These are phyloP conservation scores for Dinoponera quadriceps DNA, from an alignment of 1,140 invertebrate genomes.

Conservation along the genomic window DNA sequence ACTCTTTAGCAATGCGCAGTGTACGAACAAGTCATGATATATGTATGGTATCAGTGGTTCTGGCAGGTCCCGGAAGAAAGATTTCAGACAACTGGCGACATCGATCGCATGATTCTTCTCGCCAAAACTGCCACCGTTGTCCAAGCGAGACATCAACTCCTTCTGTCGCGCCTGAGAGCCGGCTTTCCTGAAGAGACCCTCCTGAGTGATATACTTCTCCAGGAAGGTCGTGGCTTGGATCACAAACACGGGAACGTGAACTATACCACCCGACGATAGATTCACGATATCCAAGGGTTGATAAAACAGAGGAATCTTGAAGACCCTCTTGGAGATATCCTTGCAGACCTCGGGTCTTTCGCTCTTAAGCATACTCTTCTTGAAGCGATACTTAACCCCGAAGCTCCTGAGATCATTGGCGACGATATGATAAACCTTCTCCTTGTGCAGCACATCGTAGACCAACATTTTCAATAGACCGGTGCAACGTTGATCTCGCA, in stretches of 20 bases:
- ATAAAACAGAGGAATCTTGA: conserved; percentile 87
- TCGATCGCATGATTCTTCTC: conserved; percentile 91
- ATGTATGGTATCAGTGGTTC: conserved; percentile 91
- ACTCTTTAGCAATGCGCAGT: conserved; percentile 87
- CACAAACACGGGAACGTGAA: conserved; percentile 92
- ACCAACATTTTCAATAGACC: conserved; percentile 87
- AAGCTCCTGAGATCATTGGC: conserved; percentile 87
- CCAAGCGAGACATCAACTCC: conserved; percentile 90
- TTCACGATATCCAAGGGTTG: conserved; percentile 88
- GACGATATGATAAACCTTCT: conserved; percentile 88
- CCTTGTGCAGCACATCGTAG: conserved; percentile 88
- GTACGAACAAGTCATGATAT: conserved; percentile 91
- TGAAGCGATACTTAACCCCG: conserved; percentile 88
- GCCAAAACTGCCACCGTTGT: conserved; percentile 88
- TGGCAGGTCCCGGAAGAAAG: conserved; percentile 92
- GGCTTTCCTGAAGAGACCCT: conserved; percentile 94
- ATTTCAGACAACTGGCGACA: conserved; percentile 93
- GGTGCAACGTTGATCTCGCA: too few relatives aligned
- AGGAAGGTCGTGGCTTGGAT: conserved; percentile 90
- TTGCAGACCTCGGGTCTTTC: conserved; percentile 77
- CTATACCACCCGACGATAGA: conserved; percentile 86
- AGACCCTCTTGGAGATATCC: conserved; percentile 85
- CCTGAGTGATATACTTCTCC: conserved; percentile 88
- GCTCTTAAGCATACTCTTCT: conserved; percentile 86
- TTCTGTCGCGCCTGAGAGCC: conserved; percentile 92